Conservation (phyloP, 2,888 invertebrate species). For the Dioctria rufipes region DNA sequence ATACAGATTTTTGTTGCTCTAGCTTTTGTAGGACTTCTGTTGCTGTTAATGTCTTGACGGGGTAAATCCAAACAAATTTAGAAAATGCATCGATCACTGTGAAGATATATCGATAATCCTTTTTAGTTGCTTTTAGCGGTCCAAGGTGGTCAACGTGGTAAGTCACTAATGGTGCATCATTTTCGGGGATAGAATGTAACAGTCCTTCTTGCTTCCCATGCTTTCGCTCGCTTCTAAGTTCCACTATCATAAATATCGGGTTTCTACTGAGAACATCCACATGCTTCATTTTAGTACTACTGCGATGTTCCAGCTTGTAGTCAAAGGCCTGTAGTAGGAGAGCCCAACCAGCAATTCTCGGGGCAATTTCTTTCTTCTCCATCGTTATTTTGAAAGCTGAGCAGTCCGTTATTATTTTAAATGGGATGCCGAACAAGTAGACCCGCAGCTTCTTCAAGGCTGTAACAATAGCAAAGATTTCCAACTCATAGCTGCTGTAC, state of each 20-base stretch:
- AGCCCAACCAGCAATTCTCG: conserved; percentile 36
- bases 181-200: conserved; percentile 64
- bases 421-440: too few species aligned
- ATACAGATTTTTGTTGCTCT: too few species aligned
- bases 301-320: conserved; percentile 7
- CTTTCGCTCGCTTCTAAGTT: conserved; percentile 60
- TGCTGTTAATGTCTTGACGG: too few species aligned
- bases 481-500: conserved; percentile 64
- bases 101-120: background rate
- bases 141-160: conserved; percentile 67
- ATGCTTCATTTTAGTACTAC: conserved; percentile 57
- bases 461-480: conserved; percentile 48
- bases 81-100: too few species aligned
- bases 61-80: too few species aligned
- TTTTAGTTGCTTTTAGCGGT: conserved; percentile 59
- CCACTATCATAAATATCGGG: background rate
- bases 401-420: too few species aligned
- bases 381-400: conserved; percentile 63
- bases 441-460: conserved; percentile 61
- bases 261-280: conserved; percentile 56
- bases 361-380: conserved; percentile 62
- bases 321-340: conserved; percentile 57
- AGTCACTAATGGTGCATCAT: conserved; percentile 61
- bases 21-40: too few species aligned
- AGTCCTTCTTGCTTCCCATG: conserved; percentile 62